Percentiles rank a stretch among this genome's conserved stretches.
Conservation (phyloP, 1,140 invertebrate species). For the Centruroides vittatus region DNA sequence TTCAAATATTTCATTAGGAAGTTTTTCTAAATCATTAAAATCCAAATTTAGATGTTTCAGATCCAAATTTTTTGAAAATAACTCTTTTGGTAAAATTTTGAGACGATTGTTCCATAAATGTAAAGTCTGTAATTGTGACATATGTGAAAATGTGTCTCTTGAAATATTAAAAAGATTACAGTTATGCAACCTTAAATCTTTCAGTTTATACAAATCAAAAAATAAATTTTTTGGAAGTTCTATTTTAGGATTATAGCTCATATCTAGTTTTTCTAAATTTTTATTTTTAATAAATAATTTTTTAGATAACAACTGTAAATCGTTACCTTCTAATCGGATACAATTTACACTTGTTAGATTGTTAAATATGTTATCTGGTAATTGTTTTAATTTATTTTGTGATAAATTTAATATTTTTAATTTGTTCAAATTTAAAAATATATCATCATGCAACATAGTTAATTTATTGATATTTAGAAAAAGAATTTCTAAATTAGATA, state of each 20-base stretch:
- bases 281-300: too few species aligned
- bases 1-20: conserved; percentile 49
- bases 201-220: conserved; percentile 7
- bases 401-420: too few species aligned
- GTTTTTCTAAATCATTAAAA: conserved; percentile 62
- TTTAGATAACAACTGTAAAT: too few species aligned
- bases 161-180: conserved; percentile 13
- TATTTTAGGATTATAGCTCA: too few species aligned
- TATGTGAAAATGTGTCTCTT: conserved; percentile 1
- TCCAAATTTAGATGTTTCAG: conserved; percentile 53
- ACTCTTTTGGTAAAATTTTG: conserved; percentile 1
- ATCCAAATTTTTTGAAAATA: conserved; percentile 26
- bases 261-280: too few species aligned
- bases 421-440: too few species aligned
- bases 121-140: neutral
- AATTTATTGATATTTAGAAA: conserved; percentile 17
- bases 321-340: too few species aligned
- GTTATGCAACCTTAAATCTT: conserved; percentile 12
- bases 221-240: conserved; percentile 15
- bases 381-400: too few species aligned
- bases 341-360: too few species aligned
- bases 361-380: too few species aligned
- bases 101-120: conserved; percentile 4
- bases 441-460: neutral
- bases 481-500: conserved; percentile 9